phyloP scores from a whole-genome alignment of 2,113 vertebrate species.

The Phyllostomus discolor region DNA sequence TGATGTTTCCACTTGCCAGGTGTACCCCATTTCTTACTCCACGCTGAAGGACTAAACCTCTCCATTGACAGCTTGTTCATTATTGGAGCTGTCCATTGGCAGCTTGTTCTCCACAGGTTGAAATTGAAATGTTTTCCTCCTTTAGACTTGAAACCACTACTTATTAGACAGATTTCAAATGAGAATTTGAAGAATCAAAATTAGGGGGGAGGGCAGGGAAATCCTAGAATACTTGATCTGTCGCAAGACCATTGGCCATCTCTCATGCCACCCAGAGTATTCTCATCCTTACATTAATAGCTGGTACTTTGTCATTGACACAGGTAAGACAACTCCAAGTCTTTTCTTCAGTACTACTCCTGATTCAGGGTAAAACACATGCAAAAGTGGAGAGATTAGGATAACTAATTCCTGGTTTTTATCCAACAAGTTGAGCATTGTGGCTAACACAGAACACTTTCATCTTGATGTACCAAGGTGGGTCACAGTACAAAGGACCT shows the following conservation, averaged over 20 bases:
- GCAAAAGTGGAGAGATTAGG: too few relatives aligned
- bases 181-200: constrained; percentile 42
- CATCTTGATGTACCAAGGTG: neutral
- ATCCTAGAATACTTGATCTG: neutral
- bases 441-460: neutral
- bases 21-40: neutral
- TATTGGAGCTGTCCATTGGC: neutral
- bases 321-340: neutral
- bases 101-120: constrained; percentile 11
- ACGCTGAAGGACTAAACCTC: constrained; percentile 13
- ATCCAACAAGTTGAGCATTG: neutral
- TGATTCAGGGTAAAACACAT: neutral
- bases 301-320: neutral
- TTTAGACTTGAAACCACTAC: constrained; percentile 34
- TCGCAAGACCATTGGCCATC: neutral
- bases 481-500: constrained; percentile 31
- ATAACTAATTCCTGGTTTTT: too few relatives aligned
- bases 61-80: neutral
- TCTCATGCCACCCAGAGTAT: neutral
- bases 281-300: neutral
- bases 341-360: neutral
- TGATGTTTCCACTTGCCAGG: neutral
- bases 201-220: neutral
- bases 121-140: constrained; percentile 21
- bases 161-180: constrained; percentile 39